A percentile compares a stretch with the other conserved stretches of the same genome.
phyloP scores from a whole-genome alignment of 1,140 invertebrate genomes.

The Drosophila kanapiae region DNA sequence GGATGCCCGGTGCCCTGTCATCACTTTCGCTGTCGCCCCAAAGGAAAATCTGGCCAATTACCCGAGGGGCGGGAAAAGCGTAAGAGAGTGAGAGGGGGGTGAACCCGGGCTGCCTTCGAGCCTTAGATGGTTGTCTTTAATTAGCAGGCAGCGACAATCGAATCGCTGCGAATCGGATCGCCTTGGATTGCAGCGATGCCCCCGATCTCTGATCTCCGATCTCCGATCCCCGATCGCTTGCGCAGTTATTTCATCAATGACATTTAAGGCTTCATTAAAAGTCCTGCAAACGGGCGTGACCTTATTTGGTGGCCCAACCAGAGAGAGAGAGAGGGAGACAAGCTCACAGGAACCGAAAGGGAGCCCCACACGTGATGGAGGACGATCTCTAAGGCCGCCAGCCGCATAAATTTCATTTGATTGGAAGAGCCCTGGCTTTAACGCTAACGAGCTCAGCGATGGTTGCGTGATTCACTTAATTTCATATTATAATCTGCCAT shows the following conservation, averaged over 20 bases:
- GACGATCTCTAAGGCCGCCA: slow-evolving; percentile 65
- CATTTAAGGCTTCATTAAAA: slow-evolving; percentile 84
- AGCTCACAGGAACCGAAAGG: slow-evolving; percentile 33
- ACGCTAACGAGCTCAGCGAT: slow-evolving; percentile 71
- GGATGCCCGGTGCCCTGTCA: slow-evolving; percentile 23
- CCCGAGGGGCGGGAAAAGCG: slow-evolving; percentile 13
- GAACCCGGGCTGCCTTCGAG: slow-evolving; percentile 6
- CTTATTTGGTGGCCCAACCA: slow-evolving; percentile 59
- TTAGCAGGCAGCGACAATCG: slow-evolving; percentile 61
- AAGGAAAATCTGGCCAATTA: slow-evolving; percentile 70
- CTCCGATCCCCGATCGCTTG: slow-evolving; percentile 25
- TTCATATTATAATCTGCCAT: no score
- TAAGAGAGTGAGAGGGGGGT: neutral
- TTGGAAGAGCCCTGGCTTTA: slow-evolving; percentile 35
- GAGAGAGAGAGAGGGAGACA: neutral
- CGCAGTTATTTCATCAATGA: slow-evolving; percentile 81
- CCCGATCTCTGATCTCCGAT: slow-evolving; percentile 8
- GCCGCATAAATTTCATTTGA: slow-evolving; percentile 79
- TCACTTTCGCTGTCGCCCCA: slow-evolving; percentile 69
- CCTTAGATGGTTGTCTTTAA: slow-evolving; percentile 76
- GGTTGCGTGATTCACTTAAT: slow-evolving; percentile 9
- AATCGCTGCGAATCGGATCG: slow-evolving; percentile 23
- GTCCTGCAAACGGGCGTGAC: slow-evolving; percentile 75
- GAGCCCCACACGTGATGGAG: neutral
- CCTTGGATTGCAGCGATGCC: slow-evolving; percentile 6